Base-by-base conservation (phyloP, 1,140 invertebrate genomes). In the Ceratitis capitata region DNA sequence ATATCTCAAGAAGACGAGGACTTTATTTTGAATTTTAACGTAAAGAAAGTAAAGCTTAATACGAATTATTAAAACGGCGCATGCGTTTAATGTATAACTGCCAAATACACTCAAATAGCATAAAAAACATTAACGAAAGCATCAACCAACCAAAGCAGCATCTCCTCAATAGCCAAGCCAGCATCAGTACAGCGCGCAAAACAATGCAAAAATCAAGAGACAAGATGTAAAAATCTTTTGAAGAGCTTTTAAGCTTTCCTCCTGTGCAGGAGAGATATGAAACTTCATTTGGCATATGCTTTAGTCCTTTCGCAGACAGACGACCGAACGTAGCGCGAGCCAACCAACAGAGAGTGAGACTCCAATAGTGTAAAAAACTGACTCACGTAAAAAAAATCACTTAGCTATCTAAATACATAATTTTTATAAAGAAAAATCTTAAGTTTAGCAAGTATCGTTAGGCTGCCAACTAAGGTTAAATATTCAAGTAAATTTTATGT, bases 281-380 rank as follows among this genome's bases (percentile, higher is more conserved):
- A 32, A 69, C 32, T 7, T 10, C 61, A 69, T 12, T 69, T 39
- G 35, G 14, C 35, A 35, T 69, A 35, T 39, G 69, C 6, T 78
- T 78, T 78, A 78, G 69, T 78, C 69, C 69, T 78, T 78, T 78
- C 69, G 69, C 69, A 45, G 69, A 78, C 23, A 47, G 19, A 78
- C 69, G 69, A 78, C 69, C 42, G 69, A 78, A 19, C 23, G 69
- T 78, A 78, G 39, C n/a, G 69, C 39, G 69, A 78, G 69, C n/a
- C 35, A 78, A 32, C 39, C n/a, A 78, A 35, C 9, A 19, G 42
- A 19, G 42, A 78, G 69, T 78, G 39, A 78, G 39, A 78, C 32
- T 78, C 35, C 69, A 42, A n/a, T 42, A 78, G 19, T 78, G 42
- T 78, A 78, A 23, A 45, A 78, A 78, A 78, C 7, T 78, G n/a